Conservation (phyloP, 2,888 invertebrate genomes). For the Dynastes tityus region DNA sequence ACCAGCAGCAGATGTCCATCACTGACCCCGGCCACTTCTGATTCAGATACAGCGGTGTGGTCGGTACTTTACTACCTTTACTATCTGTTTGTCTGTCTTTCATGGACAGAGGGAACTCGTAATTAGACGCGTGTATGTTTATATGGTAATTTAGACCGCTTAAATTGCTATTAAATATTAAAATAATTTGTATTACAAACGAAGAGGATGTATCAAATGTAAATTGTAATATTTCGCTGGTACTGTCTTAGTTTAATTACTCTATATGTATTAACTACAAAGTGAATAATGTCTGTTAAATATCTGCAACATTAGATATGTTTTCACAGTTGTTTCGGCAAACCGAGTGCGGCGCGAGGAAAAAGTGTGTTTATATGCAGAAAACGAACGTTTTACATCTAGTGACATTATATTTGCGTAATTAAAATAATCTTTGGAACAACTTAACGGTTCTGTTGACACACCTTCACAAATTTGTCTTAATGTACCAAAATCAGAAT, state of each 20-base stretch:
- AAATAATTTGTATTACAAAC: slow-evolving; percentile 12
- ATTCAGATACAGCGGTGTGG: background rate
- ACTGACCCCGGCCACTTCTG: slow-evolving; percentile 35
- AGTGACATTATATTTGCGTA: no score
- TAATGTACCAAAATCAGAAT: no score
- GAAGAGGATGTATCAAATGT: background rate
- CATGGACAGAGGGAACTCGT: slow-evolving; percentile 3
- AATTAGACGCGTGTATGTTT: slow-evolving; percentile 19
- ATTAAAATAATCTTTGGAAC: no score
- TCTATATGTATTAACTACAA: background rate
- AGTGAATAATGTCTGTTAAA: no score
- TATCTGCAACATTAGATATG: no score
- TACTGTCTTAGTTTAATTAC: background rate
- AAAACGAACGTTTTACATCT: no score
- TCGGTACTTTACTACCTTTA: background rate
- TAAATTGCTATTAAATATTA: slow-evolving; percentile 19
- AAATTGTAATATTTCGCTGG: background rate
- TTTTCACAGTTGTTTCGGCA: no score
- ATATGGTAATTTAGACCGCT: slow-evolving; percentile 8
- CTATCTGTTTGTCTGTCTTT: background rate
- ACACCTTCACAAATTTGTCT: no score
- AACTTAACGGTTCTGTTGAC: no score
- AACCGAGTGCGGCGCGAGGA: no score
- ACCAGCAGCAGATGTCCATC: slow-evolving; percentile 42
- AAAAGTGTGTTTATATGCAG: no score